Base-by-base conservation (phyloP, 2,888 invertebrate species). In the Timandra comae region DNA sequence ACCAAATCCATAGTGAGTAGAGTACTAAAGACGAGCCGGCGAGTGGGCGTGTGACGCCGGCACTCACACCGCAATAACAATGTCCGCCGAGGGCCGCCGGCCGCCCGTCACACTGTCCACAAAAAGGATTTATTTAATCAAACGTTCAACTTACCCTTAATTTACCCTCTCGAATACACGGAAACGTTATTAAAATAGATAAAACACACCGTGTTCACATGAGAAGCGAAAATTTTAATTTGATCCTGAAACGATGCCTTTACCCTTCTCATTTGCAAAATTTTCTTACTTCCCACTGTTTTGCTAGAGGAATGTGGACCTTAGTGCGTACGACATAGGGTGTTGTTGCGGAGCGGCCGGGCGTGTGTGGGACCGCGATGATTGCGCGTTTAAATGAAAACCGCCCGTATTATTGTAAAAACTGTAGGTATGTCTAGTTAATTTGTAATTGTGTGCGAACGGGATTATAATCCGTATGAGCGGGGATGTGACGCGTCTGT, bases 151-250 rank as follows among this genome's bases (percentile, higher is more conserved):
- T n/a, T 20, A 27, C 9, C 33, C 30, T 29, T 34, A 23, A 23
- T 28, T 30, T 32, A 30, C 25, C 28, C 37, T 27, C 35, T 36
- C 40, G 25, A 33, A 21, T 21, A 21, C 13, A 24, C 12, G 35
- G 33, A 28, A 25, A 36, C 35, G 35, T 35, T 41, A 45, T 44
- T 41, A 32, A 41, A 46, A 42, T 41, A 55, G 45, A 54, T 50
- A 52, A 49, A 48, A 45, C 61, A 55, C 55, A 44, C 46, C 48
- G 49, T 42, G 47, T 42, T 51, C 49, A 49, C 44, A 53, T 48
- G 49, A 41, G 34, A 46, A 38, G 43, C 38, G 47, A 35, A 54
- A 48, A 55, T 61, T 63, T 63, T 59, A 62, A 62, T 62, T 63
- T 61, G 52, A 52, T 61, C 49, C 55, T 46, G 46, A 56, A 49